These are phyloP conservation scores for Pipistrellus pipistrellus DNA, from an alignment of 2,797 vertebrate genomes.

Conservation along the genomic window DNA sequence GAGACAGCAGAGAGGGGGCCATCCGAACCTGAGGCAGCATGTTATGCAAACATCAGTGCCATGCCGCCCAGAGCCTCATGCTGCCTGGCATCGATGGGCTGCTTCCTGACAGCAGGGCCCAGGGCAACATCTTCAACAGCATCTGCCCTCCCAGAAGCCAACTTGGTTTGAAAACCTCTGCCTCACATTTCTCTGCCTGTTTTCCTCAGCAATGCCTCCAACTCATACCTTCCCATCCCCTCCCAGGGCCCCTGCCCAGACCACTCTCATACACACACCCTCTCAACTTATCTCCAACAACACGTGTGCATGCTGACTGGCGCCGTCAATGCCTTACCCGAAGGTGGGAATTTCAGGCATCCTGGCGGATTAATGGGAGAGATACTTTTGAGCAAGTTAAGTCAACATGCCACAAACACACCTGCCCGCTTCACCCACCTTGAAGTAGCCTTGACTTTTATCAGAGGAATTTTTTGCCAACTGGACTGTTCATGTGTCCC, in stretches of 20 bases:
- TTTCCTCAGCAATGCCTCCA: background rate
- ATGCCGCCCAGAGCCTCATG: accelerated
- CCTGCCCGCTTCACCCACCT: conserved; percentile 42
- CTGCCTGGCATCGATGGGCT: background rate
- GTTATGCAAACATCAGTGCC: accelerated
- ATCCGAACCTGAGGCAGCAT: accelerated
- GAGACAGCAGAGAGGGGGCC: background rate
- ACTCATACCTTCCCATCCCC: background rate
- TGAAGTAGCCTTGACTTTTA: conserved; percentile 70
- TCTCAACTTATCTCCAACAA: conserved; percentile 1
- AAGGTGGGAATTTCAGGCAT: conserved; percentile 70
- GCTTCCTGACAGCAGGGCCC: background rate
- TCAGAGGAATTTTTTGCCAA: conserved; percentile 59
- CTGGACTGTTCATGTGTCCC: background rate
- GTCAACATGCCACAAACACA: conserved; percentile 64
- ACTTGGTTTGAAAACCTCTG: background rate
- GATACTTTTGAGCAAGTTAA: conserved; percentile 37
- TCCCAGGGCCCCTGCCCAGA: background rate
- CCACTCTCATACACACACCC: background rate
- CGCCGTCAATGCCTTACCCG: background rate
- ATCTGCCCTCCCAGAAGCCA: background rate
- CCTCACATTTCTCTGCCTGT: background rate
- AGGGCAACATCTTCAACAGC: background rate
- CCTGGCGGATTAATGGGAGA: background rate
- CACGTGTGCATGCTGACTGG: background rate